Conservation (phyloP, 2,888 invertebrate species). For the Lycophotia porphyrea region DNA sequence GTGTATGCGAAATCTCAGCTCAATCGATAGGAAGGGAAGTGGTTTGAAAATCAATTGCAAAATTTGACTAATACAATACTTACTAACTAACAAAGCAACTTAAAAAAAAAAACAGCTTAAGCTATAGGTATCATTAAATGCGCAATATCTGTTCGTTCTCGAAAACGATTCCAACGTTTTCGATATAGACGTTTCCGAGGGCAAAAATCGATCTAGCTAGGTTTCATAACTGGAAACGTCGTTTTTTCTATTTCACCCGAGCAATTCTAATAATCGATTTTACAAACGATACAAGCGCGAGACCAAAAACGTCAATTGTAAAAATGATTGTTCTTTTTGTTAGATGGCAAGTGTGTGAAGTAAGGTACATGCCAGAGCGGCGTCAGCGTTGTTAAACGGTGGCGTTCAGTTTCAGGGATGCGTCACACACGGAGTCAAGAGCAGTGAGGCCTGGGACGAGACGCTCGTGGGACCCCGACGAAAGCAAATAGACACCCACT, state of each 20-base stretch:
- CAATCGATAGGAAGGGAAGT: background rate
- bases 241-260: too few relatives aligned
- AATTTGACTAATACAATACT: background rate
- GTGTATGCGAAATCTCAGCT: background rate
- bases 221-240: too few relatives aligned
- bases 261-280: background rate
- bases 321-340: slow-evolving; percentile 33
- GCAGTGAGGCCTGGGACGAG: background rate
- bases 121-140: too few relatives aligned
- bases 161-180: too few relatives aligned
- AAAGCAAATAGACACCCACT: slow-evolving; percentile 21
- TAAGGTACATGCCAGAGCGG: slow-evolving; percentile 21
- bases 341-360: slow-evolving; percentile 25
- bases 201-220: too few relatives aligned
- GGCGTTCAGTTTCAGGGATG: slow-evolving; percentile 30
- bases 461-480: background rate
- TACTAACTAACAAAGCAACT: background rate
- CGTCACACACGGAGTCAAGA: slow-evolving; percentile 9
- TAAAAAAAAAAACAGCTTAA: background rate
- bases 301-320: slow-evolving; percentile 16
- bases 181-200: too few relatives aligned
- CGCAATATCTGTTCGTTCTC: too few relatives aligned
- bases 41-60: background rate
- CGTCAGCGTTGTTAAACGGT: slow-evolving; percentile 14
- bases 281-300: background rate